Conservation (phyloP, 2,888 invertebrate genomes). For the Acleris laterana region DNA sequence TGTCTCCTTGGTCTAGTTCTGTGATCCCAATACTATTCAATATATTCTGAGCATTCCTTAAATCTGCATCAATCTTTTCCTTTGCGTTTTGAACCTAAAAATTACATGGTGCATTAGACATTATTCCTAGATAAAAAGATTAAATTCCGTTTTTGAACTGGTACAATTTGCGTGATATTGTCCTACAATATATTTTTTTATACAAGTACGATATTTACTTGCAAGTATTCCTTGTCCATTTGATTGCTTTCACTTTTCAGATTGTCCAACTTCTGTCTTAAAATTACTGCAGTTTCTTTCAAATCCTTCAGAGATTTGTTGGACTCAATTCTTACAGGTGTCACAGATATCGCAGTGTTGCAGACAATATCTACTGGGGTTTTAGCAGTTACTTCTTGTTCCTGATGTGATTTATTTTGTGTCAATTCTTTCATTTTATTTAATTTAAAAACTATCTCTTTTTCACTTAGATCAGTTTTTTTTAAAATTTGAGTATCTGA, state of each 20-base stretch:
- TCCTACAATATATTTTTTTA: no score
- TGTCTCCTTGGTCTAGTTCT: conserved; percentile 55
- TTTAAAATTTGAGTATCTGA: conserved; percentile 14
- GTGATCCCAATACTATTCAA: conserved; percentile 65
- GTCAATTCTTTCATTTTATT: conserved; percentile 17
- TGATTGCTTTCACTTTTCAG: conserved; percentile 73
- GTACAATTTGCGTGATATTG: no score
- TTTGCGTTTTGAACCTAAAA: conserved; percentile 65
- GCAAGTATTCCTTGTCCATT: conserved; percentile 72
- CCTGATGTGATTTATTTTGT: neutral
- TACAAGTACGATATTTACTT: conserved; percentile 50
- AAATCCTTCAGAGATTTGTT: conserved; percentile 69
- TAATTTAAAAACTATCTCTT: conserved; percentile 25
- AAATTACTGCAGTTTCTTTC: conserved; percentile 69
- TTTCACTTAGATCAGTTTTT: conserved; percentile 26
- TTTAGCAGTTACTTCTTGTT: conserved; percentile 26
- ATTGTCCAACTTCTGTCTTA: conserved; percentile 70
- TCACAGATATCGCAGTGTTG: conserved; percentile 32
- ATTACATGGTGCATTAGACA: neutral
- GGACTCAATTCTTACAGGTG: conserved; percentile 46
- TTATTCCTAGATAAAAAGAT: neutral
- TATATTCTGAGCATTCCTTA: conserved; percentile 68
- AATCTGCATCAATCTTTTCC: conserved; percentile 79
- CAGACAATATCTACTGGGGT: conserved; percentile 14
- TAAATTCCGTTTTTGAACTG: no score